These are phyloP conservation scores for Poeciliopsis prolifica DNA, from an alignment of 2,113 vertebrate species.

Conservation along the genomic window DNA sequence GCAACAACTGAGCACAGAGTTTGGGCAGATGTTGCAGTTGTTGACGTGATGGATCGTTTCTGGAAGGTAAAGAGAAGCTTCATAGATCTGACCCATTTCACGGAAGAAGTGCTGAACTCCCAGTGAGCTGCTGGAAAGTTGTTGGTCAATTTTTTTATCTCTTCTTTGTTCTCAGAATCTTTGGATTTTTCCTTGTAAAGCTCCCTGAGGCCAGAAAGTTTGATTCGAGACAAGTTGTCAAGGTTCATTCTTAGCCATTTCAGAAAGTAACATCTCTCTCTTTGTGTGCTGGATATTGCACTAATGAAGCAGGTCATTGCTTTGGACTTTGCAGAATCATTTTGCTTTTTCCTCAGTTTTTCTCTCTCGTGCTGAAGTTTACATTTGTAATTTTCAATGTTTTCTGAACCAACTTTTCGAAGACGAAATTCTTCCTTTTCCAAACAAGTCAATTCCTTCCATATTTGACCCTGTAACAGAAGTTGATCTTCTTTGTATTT, in stretches of 20 bases:
- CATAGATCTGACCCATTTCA: slow-evolving; percentile 86
- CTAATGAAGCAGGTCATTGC: slow-evolving; percentile 64
- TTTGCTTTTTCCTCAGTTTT: too few relatives aligned
- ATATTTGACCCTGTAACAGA: too few relatives aligned
- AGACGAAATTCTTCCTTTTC: too few relatives aligned
- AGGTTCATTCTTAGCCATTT: slow-evolving; percentile 76
- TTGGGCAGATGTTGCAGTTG: slow-evolving; percentile 62
- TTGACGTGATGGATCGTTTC: neutral
- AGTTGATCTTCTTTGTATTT: slow-evolving; percentile 61
- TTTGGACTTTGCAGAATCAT: slow-evolving; percentile 13
- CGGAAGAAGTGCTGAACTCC: slow-evolving; percentile 83
- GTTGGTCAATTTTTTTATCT: slow-evolving; percentile 61
- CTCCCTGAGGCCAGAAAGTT: slow-evolving; percentile 43
- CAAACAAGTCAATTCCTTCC: too few relatives aligned
- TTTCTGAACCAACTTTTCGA: too few relatives aligned
- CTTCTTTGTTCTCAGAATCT: slow-evolving; percentile 57
- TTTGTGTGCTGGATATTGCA: slow-evolving; percentile 44
- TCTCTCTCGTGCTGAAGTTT: too few relatives aligned
- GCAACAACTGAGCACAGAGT: too few relatives aligned
- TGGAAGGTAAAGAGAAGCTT: slow-evolving; percentile 68
- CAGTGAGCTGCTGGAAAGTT: slow-evolving; percentile 75
- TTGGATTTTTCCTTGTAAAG: too few relatives aligned
- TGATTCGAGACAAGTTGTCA: slow-evolving; percentile 52
- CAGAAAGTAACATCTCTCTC: slow-evolving; percentile 67
- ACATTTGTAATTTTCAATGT: too few relatives aligned